Evolutionary conservation across 2,888 invertebrate species (phyloP), one percentile per base, ranked within the genome.

Genomic region (Unio delphinus): DNA sequence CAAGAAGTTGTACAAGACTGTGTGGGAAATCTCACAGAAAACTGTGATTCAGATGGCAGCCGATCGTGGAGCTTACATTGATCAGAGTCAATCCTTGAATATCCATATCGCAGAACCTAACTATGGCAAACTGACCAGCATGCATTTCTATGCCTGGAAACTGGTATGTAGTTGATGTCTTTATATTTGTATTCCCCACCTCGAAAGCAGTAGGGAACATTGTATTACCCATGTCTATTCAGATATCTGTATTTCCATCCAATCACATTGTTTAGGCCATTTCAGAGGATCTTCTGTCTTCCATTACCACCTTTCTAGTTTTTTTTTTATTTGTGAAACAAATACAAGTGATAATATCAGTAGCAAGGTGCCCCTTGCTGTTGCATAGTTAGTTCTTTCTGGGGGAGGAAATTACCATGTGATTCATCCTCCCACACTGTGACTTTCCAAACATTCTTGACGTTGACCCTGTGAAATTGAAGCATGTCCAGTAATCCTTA

Each of bases 131-230:
- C 91, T 99, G 68, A 96, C 97, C 3, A 98, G 98, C 3, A 99
- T 99, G 93, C 99, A 99, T 91, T 99, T 99, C 90, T 96, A 96
- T 89, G 96, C 96, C 0, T 99, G 99, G 99, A 95, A 95, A 91
- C 93, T 94, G 91, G 93, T 93, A 88, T 83, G 89, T 70, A 55
- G 3, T 28, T 23, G 6, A 5, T 23, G 54, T 55, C 54, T 28
- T 55, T 3, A 20, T n/a, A 26, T 15, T 28, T 58, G 34, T 57
- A 62, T 34, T 4, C 26, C 15, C 45, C 45, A 45, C 45, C 45
- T 15, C 15, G 45, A 45, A 15, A 5, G 4, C 1, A 4, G 23
- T 54, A n/a, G 55, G 20, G 26, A 20, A 55, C 17, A 18, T 55
- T 17, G 45, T 45, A 5, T n/a, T 55, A 34, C 28, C n/a, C 20